phyloP scores from a whole-genome alignment of 2,888 invertebrate genomes.

The Strigamia maritima region DNA sequence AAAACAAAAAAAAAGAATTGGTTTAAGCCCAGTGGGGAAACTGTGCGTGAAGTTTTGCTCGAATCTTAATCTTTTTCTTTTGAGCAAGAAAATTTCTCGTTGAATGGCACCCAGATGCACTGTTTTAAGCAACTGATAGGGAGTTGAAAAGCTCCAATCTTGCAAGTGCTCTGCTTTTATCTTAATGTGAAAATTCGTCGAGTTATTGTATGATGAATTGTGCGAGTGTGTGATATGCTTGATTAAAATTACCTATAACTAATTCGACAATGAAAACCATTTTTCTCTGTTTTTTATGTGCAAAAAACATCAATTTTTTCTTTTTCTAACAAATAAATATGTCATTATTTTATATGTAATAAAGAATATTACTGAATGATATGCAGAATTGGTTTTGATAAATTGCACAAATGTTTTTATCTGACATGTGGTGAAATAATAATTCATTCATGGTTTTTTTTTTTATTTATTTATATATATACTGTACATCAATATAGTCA shows the following conservation, averaged over 20 bases:
- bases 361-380: too few species aligned
- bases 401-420: too few species aligned
- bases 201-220: conserved; percentile 24
- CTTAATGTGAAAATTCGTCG: conserved; percentile 20
- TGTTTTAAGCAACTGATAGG: conserved; percentile 25
- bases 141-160: conserved; percentile 27
- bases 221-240: background rate
- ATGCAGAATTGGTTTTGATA: too few species aligned
- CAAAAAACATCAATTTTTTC: background rate
- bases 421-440: too few species aligned
- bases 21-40: conserved; percentile 23
- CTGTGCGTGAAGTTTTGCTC: conserved; percentile 21
- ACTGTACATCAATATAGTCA: too few species aligned
- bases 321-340: background rate
- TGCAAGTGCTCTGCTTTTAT: conserved; percentile 25
- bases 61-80: conserved; percentile 28
- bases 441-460: too few species aligned
- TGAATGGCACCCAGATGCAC: conserved; percentile 23
- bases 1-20: background rate
- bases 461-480: too few species aligned
- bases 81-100: conserved; percentile 13
- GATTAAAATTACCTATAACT: background rate
- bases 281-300: background rate
- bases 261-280: background rate
- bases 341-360: too few species aligned